Conservation (phyloP, 2,113 vertebrate genomes). For the Pangasianodon gigas region DNA sequence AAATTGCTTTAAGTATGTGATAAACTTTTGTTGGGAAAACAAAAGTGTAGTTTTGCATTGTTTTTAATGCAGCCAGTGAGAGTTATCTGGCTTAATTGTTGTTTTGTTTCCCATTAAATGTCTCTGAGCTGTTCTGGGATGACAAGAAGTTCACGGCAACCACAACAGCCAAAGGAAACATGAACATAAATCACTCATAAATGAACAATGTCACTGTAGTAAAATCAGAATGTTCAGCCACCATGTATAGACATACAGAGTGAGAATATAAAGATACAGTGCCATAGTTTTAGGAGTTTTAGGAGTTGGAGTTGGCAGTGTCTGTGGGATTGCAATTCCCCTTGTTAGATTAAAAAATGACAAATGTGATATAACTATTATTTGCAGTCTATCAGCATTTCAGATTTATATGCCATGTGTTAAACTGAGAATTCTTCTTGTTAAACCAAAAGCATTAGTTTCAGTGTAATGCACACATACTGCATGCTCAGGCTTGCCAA, state of each 20-base stretch:
- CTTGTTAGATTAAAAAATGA: background rate
- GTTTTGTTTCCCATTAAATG: background rate
- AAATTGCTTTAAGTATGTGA: background rate
- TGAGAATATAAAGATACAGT: background rate
- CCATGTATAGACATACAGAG: background rate
- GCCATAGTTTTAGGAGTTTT: background rate
- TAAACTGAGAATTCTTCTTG: background rate
- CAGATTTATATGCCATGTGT: background rate
- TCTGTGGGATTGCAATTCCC: background rate
- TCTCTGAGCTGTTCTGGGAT: background rate
- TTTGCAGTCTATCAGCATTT: background rate
- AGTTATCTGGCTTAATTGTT: too few relatives aligned
- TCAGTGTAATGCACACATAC: background rate
- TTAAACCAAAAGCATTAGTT: background rate
- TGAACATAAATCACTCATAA: background rate
- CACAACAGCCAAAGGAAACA: background rate
- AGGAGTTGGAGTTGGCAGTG: background rate
- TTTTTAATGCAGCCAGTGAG: too few relatives aligned
- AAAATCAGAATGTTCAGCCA: background rate
- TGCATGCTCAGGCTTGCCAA: background rate
- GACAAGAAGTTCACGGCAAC: background rate
- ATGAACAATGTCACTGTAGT: background rate
- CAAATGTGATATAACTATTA: background rate
- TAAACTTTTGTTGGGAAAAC: background rate
- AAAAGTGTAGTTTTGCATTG: too few relatives aligned